phyloP scores from a whole-genome alignment of 2,113 vertebrate genomes.

The Procavia capensis region DNA sequence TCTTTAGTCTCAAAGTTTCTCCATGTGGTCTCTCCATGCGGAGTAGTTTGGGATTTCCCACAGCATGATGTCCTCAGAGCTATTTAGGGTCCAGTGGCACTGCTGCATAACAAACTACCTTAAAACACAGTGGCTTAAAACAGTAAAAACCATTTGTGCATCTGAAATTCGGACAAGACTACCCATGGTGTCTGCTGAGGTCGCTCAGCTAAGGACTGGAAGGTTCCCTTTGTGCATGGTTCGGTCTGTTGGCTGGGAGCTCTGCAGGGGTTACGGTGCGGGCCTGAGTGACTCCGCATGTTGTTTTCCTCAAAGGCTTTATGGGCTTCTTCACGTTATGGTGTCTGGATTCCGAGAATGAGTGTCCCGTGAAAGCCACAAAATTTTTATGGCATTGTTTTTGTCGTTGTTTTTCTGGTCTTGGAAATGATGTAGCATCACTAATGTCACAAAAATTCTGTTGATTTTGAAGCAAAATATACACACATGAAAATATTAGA shows the following conservation, averaged over 20 bases:
- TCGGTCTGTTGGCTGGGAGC: background rate
- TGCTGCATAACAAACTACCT: background rate
- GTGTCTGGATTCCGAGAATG: background rate
- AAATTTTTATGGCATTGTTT: background rate
- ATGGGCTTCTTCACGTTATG: background rate
- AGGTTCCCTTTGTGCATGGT: background rate
- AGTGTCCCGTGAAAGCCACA: background rate
- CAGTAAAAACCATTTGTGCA: background rate
- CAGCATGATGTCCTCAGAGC: background rate
- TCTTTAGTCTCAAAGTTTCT: background rate
- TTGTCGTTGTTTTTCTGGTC: too few relatives aligned
- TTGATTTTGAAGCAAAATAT: background rate
- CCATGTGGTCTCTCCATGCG: background rate
- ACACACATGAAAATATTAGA: background rate
- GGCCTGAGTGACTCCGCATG: background rate
- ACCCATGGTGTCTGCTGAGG: background rate
- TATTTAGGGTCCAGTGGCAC: background rate
- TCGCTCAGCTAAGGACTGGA: background rate
- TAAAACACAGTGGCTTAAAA: background rate
- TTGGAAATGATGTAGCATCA: background rate
- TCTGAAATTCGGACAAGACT: background rate
- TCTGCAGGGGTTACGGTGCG: background rate
- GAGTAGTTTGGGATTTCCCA: background rate
- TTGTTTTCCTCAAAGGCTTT: background rate
- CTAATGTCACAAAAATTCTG: background rate